Percentiles rank a stretch among this genome's conserved stretches.
Evolutionary conservation across 1,140 invertebrate species (phyloP).

Genomic region (Plodia interpunctella): DNA sequence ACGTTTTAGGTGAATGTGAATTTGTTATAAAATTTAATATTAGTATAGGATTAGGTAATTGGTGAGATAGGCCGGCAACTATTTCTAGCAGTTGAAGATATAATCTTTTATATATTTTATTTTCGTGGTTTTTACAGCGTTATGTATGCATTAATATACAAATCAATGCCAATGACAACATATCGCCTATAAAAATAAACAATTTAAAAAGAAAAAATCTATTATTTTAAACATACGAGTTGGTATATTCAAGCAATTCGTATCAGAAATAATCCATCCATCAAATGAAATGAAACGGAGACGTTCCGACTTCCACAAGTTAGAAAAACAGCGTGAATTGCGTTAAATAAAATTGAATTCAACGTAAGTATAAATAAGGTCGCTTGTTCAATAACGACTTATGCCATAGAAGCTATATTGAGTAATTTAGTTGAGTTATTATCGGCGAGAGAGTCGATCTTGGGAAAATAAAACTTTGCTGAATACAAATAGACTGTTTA

Average conservation of each 20-base stretch:
- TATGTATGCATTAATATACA: too few relatives aligned
- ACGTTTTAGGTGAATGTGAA: too few relatives aligned
- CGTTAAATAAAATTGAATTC: not conserved
- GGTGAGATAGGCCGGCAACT: too few relatives aligned
- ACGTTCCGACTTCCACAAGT: constrained; percentile 9
- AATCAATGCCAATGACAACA: too few relatives aligned
- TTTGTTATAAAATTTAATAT: too few relatives aligned
- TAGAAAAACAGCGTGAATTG: not conserved
- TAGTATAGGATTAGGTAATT: too few relatives aligned
- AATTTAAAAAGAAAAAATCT: not conserved
- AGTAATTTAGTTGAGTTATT: constrained; percentile 43
- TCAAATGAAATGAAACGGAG: constrained; percentile 8
- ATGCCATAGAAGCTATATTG: constrained; percentile 27
- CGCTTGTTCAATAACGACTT: constrained; percentile 12
- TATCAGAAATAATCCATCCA: constrained; percentile 8
- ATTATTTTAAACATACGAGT: not conserved
- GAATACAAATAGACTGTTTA: constrained; percentile 46
- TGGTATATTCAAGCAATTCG: not conserved
- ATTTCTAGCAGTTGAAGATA: too few relatives aligned
- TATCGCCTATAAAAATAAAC: too few relatives aligned
- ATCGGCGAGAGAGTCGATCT: constrained; percentile 29
- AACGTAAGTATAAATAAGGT: constrained; percentile 12
- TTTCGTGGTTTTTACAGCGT: too few relatives aligned
- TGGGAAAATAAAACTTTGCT: constrained; percentile 28
- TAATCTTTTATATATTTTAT: too few relatives aligned